A percentile compares a stretch with the other conserved stretches of the same genome.
These are phyloP conservation scores for Telmatherina bonti DNA, from an alignment of 2,797 vertebrate genomes.

Conservation along the genomic window DNA sequence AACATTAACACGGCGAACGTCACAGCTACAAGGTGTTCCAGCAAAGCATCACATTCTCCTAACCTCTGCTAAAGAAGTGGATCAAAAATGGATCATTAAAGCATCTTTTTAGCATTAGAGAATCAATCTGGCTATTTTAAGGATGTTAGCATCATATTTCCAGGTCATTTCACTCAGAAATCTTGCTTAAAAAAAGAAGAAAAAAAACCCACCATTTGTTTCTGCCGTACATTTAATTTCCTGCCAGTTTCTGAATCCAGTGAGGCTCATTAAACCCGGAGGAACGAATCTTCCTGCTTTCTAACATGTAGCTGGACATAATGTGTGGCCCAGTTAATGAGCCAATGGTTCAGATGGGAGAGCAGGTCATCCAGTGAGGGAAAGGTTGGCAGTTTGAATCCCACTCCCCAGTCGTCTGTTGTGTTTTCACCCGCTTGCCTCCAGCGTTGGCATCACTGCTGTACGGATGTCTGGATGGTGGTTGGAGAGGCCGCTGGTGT, in stretches of 20 bases:
- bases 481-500: too few relatives aligned
- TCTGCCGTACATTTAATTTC: slow-evolving; percentile 65
- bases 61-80: not conserved
- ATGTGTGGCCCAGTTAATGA: slow-evolving; percentile 27
- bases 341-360: too few relatives aligned
- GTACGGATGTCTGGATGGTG: too few relatives aligned
- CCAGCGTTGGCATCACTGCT: too few relatives aligned
- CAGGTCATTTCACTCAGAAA: slow-evolving; percentile 6
- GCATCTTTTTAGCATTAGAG: not conserved
- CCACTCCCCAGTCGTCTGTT: too few relatives aligned
- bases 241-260: slow-evolving; percentile 43
- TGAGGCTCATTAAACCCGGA: slow-evolving; percentile 57
- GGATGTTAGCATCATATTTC: not conserved
- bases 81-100: not conserved
- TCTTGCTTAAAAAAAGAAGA: not conserved
- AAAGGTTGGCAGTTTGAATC: too few relatives aligned
- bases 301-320: slow-evolving; percentile 26
- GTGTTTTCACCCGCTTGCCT: too few relatives aligned
- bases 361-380: too few relatives aligned
- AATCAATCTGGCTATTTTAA: not conserved
- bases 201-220: too few relatives aligned
- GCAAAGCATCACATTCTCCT: not conserved
- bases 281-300: slow-evolving; percentile 30
- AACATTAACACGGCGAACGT: too few relatives aligned
- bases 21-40: not conserved